Base-by-base conservation (phyloP, 2,797 vertebrate species). In the Gila robusta region DNA sequence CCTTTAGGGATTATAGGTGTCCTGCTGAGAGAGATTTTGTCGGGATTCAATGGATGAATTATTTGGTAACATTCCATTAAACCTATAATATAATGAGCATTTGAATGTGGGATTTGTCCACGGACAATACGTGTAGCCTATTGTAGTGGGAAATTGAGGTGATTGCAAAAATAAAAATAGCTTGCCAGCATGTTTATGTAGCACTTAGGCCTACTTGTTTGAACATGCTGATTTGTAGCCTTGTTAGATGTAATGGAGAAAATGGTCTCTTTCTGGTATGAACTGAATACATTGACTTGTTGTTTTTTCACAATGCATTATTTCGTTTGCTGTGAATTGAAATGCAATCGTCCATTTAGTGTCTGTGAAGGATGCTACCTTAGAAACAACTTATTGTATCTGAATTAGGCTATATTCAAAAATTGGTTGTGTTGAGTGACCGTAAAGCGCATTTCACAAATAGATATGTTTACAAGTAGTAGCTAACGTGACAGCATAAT, bases 1-100 rank as follows among this genome's bases (percentile, higher is more conserved):
- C 93, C 95, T 79, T 81, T 82, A 85, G 82, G 74, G 82, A 87
- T 86, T 84, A 44, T 66, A 28, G 32, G 79, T 79, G 35, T 56
- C 59, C 80, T 79, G 49, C 64, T 64, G 70, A 77, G 79, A 67
- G 35, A 62, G 17, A 41, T 54, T 78, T 70, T 77, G 79, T 67
- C 23, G 12, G 49, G 67, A 64, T 82, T 67, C 14, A 77, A 59
- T 59, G n/a, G 35, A 32, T 41, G 73, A 77, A 56, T 82, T 86
- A 74, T 80, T 72, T 81, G 67, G 17, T 21, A 81, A 86, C 69
- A 73, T 73, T 72, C 67, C 77, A 37, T 80, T 70, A 79, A 39
- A 19, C 39, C 26, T 14, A 17, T 64, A 73, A 35, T 73, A 16
- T 32, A 62, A 39, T 81, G 47, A 82, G 41, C 21, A 35, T 73